These are phyloP conservation scores for Eptatretus burgeri DNA, from an alignment of 2,113 vertebrate genomes.

Conservation along the genomic window DNA sequence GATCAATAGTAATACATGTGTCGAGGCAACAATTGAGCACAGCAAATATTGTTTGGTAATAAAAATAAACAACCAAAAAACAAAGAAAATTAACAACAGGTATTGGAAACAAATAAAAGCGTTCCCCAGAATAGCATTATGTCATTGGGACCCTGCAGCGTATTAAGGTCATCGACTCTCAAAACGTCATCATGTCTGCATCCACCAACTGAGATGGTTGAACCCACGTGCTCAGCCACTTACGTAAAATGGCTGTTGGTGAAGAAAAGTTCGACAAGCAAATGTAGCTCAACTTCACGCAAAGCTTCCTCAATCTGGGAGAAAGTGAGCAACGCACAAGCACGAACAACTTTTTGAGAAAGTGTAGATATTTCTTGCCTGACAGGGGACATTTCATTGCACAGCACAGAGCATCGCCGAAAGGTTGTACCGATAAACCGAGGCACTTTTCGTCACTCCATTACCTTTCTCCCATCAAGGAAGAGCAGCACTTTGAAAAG, in stretches of 20 bases:
- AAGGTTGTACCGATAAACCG: neutral
- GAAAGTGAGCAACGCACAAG: conserved; percentile 14
- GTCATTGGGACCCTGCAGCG: too few species aligned
- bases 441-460: neutral
- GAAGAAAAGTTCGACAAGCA: conserved; percentile 69
- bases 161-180: too few species aligned
- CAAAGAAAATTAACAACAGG: too few species aligned
- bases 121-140: too few species aligned
- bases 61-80: too few species aligned
- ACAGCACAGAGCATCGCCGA: neutral
- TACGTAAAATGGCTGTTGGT: conserved; percentile 94
- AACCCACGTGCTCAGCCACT: conserved; percentile 16
- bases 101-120: too few species aligned
- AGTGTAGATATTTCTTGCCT: neutral
- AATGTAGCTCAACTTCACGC: conserved; percentile 70
- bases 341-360: neutral
- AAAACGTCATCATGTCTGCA: too few species aligned
- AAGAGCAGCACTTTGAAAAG: conserved; percentile 95
- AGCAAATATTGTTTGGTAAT: too few species aligned
- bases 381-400: neutral
- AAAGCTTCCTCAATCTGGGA: conserved; percentile 69
- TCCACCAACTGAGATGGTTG: too few species aligned
- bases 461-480: conserved; percentile 76
- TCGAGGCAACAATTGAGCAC: too few species aligned
- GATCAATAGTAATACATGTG: too few species aligned